Base-by-base conservation (phyloP, 2,888 invertebrate genomes). In the Nomada lathburiana region DNA sequence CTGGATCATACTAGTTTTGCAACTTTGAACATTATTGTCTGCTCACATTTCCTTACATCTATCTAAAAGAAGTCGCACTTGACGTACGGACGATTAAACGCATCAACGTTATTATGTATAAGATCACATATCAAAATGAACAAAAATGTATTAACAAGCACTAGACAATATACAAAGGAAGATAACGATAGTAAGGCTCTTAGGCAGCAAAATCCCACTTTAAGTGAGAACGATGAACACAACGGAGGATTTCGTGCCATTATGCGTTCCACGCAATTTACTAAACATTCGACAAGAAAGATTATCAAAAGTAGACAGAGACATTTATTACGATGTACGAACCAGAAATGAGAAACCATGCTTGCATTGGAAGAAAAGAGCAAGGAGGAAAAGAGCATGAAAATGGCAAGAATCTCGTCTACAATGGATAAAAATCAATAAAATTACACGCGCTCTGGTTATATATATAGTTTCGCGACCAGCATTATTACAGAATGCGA, bases 31-130 rank as follows among this genome's bases (percentile, higher is more conserved):
- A 88, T 94, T 94, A 94, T 94, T 94, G 94, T 94, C 94, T 89
- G 89, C 85, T 92, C 94, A 94, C 94, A 93, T 93, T 92, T 90
- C 92, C 91, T 92, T 92, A 92, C 72, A 84, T 84, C 87, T 92
- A 92, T 82, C 90, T 89, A 91, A 89, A 83, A 87, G 82, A 86
- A 82, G 78, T 80, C 80, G 72, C 80, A 70, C 47, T 70, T 53
- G 1, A 47, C 23, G 23, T 67, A 59, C 65, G 44, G 74, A 20
- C 64, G 65, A 76, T 72, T 64, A 16, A 87, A 64, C 64, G 50
- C 70, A 60, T 70, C n/a, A 26, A 55, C 59, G 20, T 53, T 50
- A 50, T 47, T 71, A 70, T 76, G 42, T 74, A 69, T 50, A 20
- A 59, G 60, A 68, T 59, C 68, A 64, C 72, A 57, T 60, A 23